These are phyloP conservation scores for Corythornis vintsioides DNA, from an alignment of 2,113 vertebrate genomes.

Conservation along the genomic window DNA sequence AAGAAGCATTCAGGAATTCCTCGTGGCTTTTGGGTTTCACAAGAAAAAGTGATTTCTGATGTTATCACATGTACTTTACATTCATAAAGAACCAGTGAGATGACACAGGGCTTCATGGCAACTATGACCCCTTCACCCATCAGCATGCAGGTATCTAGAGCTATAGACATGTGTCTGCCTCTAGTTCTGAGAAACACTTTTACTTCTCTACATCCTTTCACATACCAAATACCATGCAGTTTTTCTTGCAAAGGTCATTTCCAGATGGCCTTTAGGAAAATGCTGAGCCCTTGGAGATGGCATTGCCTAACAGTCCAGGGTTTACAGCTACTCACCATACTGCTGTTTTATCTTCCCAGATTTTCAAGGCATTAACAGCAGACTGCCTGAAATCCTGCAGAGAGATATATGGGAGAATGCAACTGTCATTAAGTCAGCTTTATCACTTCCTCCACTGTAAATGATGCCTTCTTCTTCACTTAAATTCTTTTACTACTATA, in stretches of 20 bases:
- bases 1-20: background rate
- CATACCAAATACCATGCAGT: background rate
- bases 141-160: background rate
- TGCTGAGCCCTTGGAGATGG: background rate
- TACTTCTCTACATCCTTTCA: background rate
- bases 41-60: background rate
- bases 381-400: background rate
- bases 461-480: background rate
- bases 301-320: background rate
- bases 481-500: slow-evolving; percentile 7
- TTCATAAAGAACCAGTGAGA: background rate
- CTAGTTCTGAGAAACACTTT: background rate
- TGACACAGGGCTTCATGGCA: background rate
- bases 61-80: background rate
- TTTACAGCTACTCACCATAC: background rate
- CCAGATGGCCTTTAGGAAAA: background rate
- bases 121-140: background rate
- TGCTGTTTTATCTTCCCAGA: background rate
- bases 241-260: background rate
- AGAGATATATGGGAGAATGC: background rate
- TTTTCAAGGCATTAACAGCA: background rate
- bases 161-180: background rate
- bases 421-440: background rate
- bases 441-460: background rate
- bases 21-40: background rate